Base-by-base conservation (phyloP, 2,797 vertebrate genomes). In the Silurus aristotelis region DNA sequence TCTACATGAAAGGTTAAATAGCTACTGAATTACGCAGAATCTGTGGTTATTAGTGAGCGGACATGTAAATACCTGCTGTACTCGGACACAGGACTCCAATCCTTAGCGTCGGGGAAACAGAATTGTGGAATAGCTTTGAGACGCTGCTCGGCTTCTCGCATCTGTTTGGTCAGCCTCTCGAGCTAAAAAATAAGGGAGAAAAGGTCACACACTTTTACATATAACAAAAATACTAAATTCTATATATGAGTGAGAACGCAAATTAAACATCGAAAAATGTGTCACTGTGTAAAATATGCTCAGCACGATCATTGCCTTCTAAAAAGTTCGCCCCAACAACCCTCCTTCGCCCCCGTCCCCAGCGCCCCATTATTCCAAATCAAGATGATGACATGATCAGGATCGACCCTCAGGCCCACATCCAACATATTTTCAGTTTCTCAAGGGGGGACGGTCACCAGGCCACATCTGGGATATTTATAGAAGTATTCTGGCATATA, bases 41-140 rank as follows among this genome's bases (percentile, higher is more conserved):
- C 25, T 6, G 12, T 19, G 61, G n/a, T 22, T 20, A 61, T 61
- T 27, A 58, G 0, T 12, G 73, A 63, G 8, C 22, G 68, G 27
- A 9, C 19, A 25, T 46, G 8, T 43, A 25, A 56, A 9, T 94
- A 99, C 98, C 98, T 99, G 95, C 87, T 95, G 87, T 98, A 99
- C 61, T 99, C 97, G 0, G 96, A 96, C 81, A 99, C 97, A 0
- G 97, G 97, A 86, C 94, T 95, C 98, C 98, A 99, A 93, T 99
- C 98, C 92, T 97, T 99, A 87, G 98, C 97, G 87, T 99, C 98
- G 15, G 98, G 98, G 89, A 99, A 99, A 93, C 98, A 99, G 93
- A 99, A 99, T 92, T 99, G 98, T 12, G 98, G 98, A 86, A 99
- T 99, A 58, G 98, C 98, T 93, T 98, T 99, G 84, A 99, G 97